Conservation (phyloP, 2,113 vertebrate species). For the Chascanopsetta lugubris region DNA sequence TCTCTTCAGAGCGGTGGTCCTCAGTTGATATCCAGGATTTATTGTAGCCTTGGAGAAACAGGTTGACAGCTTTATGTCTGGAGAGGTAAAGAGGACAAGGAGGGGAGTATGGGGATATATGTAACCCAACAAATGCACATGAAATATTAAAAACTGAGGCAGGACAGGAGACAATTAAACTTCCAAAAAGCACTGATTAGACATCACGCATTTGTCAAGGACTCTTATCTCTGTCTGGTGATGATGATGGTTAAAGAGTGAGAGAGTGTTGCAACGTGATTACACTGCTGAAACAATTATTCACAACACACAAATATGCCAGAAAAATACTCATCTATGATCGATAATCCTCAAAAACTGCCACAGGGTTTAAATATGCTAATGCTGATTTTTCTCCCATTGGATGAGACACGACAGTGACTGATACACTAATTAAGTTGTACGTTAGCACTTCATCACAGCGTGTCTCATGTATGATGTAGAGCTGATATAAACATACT, state of each 20-base stretch:
- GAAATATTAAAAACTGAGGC: background rate
- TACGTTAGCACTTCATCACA: constrained; percentile 23
- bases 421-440: constrained; percentile 31
- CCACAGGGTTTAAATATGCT: constrained; percentile 18
- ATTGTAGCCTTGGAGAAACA: constrained; percentile 95
- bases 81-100: background rate
- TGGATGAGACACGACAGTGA: constrained; percentile 1
- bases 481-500: background rate
- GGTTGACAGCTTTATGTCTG: constrained; percentile 93
- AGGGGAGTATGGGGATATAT: background rate
- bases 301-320: constrained; percentile 8
- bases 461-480: background rate
- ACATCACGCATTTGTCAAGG: constrained; percentile 3
- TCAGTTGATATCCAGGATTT: constrained; percentile 93
- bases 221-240: background rate
- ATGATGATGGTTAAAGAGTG: constrained; percentile 1
- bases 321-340: constrained; percentile 4
- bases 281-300: background rate
- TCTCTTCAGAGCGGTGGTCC: constrained; percentile 90
- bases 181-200: constrained; percentile 3
- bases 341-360: background rate
- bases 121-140: constrained; percentile 13
- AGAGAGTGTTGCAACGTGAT: no score
- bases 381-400: background rate
- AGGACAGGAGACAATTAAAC: background rate